Evolutionary conservation across 2,113 vertebrate genomes (phyloP).

Genomic region (Pterocles burchelli): DNA sequence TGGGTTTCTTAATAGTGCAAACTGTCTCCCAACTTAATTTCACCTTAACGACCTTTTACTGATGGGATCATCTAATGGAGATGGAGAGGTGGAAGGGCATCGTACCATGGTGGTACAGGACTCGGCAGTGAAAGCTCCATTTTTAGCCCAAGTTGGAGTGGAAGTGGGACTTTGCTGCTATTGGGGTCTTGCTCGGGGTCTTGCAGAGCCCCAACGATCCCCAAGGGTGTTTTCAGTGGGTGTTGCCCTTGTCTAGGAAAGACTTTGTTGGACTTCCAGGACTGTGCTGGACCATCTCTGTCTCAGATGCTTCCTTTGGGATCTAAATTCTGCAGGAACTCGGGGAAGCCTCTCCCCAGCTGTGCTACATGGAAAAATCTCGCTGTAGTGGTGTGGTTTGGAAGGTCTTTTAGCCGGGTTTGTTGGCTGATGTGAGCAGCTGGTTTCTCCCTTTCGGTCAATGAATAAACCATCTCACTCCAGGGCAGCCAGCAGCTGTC

Average conservation of each 20-base stretch:
- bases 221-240: not conserved
- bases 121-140: not conserved
- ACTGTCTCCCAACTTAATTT: not conserved
- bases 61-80: fast-evolving
- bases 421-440: not conserved
- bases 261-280: not conserved
- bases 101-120: not conserved
- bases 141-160: not conserved
- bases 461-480: not conserved
- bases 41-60: not conserved
- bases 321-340: not conserved
- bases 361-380: not conserved
- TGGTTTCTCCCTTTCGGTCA: not conserved
- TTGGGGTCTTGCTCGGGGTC: not conserved
- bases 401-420: fast-evolving
- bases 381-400: fast-evolving
- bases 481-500: slow-evolving; percentile 16
- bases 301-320: not conserved
- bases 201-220: not conserved
- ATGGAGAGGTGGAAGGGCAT: not conserved
- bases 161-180: not conserved
- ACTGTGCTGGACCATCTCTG: not conserved
- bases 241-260: not conserved
- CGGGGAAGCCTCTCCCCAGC: not conserved
- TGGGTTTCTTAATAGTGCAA: not conserved